Percentiles rank a stretch among this genome's conserved stretches.
These are phyloP conservation scores for Diplodus puntazzo DNA, from an alignment of 2,797 vertebrate species.

Conservation along the genomic window DNA sequence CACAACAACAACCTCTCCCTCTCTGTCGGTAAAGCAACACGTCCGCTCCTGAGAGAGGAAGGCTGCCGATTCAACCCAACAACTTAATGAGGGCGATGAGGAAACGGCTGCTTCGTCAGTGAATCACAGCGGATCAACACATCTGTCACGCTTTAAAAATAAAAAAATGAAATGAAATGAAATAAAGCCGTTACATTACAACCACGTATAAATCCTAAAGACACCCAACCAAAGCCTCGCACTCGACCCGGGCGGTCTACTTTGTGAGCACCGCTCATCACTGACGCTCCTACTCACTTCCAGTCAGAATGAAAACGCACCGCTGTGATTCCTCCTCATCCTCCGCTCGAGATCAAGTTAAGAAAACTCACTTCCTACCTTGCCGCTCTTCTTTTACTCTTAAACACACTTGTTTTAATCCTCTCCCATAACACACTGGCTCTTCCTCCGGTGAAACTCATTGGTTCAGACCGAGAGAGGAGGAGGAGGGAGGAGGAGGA, in stretches of 20 bases:
- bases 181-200: background rate
- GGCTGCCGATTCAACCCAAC: conserved; percentile 1
- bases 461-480: conserved; percentile 70
- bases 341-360: background rate
- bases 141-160: background rate
- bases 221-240: background rate
- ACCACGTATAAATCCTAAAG: background rate
- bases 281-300: conserved; percentile 40
- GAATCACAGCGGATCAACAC: conserved; percentile 9
- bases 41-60: background rate
- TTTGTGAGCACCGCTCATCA: conserved; percentile 34
- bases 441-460: conserved; percentile 70
- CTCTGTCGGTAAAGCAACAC: conserved; percentile 38
- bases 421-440: conserved; percentile 67
- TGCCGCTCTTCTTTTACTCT: conserved; percentile 63
- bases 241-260: conserved; percentile 3
- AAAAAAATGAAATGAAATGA: background rate
- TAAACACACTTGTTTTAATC: conserved; percentile 74
- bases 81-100: conserved; percentile 34
- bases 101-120: conserved; percentile 16
- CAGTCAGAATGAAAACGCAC: background rate
- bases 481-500: conserved; percentile 57
- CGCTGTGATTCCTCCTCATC: background rate
- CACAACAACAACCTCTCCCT: too few species aligned
- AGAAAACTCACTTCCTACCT: conserved; percentile 72